Evolutionary conservation across 2,888 invertebrate species (phyloP).

Genomic region (Nezara viridula): DNA sequence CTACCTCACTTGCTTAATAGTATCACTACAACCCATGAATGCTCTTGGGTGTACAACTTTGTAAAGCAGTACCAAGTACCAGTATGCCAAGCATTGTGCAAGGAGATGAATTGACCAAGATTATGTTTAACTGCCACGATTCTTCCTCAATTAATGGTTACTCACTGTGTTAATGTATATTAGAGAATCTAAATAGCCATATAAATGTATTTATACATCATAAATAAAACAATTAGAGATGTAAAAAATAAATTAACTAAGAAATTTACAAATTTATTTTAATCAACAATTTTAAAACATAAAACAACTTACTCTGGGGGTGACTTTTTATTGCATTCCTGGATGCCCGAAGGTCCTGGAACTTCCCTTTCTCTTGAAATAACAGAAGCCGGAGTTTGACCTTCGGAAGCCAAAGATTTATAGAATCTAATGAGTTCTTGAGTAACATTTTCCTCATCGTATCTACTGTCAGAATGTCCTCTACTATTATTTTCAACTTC

Average conservation of each 20-base stretch:
- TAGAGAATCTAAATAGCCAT: no score
- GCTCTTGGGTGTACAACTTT: no score
- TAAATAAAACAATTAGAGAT: not conserved
- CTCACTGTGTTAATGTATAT: no score
- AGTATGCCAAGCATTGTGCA: no score
- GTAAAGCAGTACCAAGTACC: no score
- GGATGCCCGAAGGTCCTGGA: constrained; percentile 38
- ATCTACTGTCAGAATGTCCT: not conserved
- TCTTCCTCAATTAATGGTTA: no score
- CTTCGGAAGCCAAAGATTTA: not conserved
- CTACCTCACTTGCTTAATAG: no score
- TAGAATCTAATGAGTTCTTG: not conserved
- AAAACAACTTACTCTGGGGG: constrained; percentile 68
- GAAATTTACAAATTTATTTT: not conserved
- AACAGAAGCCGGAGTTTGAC: not conserved
- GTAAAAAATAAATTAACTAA: not conserved
- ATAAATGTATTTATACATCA: no score
- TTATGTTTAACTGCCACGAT: no score
- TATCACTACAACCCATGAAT: no score
- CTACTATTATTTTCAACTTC: not conserved
- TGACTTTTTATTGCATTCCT: not conserved
- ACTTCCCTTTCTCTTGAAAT: not conserved
- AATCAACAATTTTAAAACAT: not conserved
- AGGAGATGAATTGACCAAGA: no score
- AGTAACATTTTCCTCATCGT: not conserved